Percentiles rank a stretch among this genome's conserved stretches.
phyloP scores from a whole-genome alignment of 1,140 invertebrate genomes.

The Polypedilum pembai region DNA sequence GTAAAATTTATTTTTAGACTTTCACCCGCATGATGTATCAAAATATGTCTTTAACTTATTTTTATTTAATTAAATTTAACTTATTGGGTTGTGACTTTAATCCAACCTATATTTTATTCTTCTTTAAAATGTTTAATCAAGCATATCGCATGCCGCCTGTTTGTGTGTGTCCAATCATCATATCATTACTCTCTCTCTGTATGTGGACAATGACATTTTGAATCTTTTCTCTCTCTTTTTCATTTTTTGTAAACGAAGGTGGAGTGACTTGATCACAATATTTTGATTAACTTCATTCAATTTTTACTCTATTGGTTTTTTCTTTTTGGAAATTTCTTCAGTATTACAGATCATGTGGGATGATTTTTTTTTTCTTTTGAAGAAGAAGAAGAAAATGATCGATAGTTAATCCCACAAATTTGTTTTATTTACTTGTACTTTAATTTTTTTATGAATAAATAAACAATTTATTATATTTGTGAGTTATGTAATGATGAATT shows the following conservation, averaged over 20 bases:
- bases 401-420: neutral
- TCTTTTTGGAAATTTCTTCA: too few relatives aligned
- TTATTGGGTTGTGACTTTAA: neutral
- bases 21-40: neutral
- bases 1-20: too few relatives aligned
- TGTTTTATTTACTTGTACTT: neutral
- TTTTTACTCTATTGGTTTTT: neutral
- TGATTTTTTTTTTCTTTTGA: neutral
- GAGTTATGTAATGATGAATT: too few relatives aligned
- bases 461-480: neutral
- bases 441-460: neutral
- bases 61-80: neutral
- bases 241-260: neutral
- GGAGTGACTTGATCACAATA: neutral
- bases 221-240: neutral
- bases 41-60: neutral
- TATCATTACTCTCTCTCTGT: neutral
- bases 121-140: neutral
- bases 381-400: neutral
- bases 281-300: constrained; percentile 7
- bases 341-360: too few relatives aligned
- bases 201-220: neutral
- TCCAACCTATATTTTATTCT: neutral
- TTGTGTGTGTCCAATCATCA: neutral
- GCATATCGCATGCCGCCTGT: neutral